These are phyloP conservation scores for Chromis chromis DNA, from an alignment of 2,797 vertebrate genomes.

Conservation along the genomic window DNA sequence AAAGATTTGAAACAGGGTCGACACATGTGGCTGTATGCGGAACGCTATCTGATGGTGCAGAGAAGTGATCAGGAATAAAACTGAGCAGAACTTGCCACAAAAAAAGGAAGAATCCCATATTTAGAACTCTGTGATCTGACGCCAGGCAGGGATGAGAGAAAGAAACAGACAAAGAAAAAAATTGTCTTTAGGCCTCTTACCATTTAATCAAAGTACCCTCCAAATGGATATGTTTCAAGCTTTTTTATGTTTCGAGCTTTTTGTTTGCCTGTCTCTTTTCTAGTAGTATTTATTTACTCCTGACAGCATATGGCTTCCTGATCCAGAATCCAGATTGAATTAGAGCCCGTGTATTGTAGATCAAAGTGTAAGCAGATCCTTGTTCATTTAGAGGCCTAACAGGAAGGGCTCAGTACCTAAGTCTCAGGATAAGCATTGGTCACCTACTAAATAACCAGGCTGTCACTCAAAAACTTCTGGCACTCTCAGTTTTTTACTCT, in stretches of 20 bases:
- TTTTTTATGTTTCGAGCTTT: slow-evolving; percentile 44
- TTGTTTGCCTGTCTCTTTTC: slow-evolving; percentile 50
- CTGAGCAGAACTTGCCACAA: slow-evolving; percentile 56
- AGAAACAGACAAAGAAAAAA: slow-evolving; percentile 61
- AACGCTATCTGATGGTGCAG: slow-evolving; percentile 62
- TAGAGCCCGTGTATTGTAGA: slow-evolving; percentile 65
- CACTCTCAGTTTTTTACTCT: slow-evolving; percentile 12
- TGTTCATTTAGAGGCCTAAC: slow-evolving; percentile 64
- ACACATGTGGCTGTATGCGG: slow-evolving; percentile 65
- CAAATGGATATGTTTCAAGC: slow-evolving; percentile 62
- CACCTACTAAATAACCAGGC: slow-evolving; percentile 74
- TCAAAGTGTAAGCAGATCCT: slow-evolving; percentile 73
- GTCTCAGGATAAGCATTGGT: slow-evolving; percentile 71
- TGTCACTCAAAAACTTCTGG: slow-evolving; percentile 63
- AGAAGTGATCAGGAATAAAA: slow-evolving; percentile 66
- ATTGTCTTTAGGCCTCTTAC: slow-evolving; percentile 57
- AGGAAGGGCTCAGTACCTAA: slow-evolving; percentile 70
- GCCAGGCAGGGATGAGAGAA: slow-evolving; percentile 67
- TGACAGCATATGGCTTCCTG: slow-evolving; percentile 65
- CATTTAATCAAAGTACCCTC: slow-evolving; percentile 69
- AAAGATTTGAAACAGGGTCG: slow-evolving; percentile 68
- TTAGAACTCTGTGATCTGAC: slow-evolving; percentile 70
- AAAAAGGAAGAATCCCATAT: slow-evolving; percentile 59
- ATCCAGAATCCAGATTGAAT: slow-evolving; percentile 69
- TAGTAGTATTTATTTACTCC: slow-evolving; percentile 71